Base-by-base conservation (phyloP, 2,113 vertebrate genomes). In the Aldabrachelys gigantea region DNA sequence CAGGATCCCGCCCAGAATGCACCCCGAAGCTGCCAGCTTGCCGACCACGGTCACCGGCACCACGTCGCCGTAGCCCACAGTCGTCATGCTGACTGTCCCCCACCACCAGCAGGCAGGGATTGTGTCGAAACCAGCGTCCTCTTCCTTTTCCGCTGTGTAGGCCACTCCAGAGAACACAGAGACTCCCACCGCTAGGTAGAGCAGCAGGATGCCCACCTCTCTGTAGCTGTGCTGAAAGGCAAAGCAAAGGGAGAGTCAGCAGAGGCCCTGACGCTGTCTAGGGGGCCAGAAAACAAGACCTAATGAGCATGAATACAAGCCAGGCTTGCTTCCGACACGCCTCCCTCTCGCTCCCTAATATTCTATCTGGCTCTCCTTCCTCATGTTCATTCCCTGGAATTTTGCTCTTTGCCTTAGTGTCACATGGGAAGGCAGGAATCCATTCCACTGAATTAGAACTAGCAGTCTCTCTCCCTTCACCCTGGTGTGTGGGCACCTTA, bases 101-200 rank as follows among this genome's bases (percentile, higher is more conserved):
- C 99, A 99, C 99, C 99, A 99, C 99, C 99, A 99, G 98, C 99
- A 99, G 10, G 99, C 99, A 0, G 99, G 99, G 97, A 99, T 99
- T 92, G 99, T 99, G 98, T 99, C 99, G 7, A 99, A 99, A 75
- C 99, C 99, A 1, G 98, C 99, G 0, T 99, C 98, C 97, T 99
- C 99, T 86, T 99, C 99, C 87, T 99, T 99, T 95, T 99, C 99
- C 0, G 99, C 99, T 0, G 99, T 99, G 98, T 99, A 99, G 27
- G 99, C 99, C 94, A 99, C 98, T 0, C 99, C 99, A 0, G 99
- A 99, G 98, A 99, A 99, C 92, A 99, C 99, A 0, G 98, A 99
- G 91, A 99, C 99, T 0, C 99, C 99, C 57, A 99, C 99, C 0
- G 98, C 99, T 97, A 99, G 98, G 96, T 99, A 99, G 47, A 99